Percentiles rank a stretch among this genome's conserved stretches.
Evolutionary conservation across 2,797 vertebrate species (phyloP).

Genomic region (Diceros bicornis): DNA sequence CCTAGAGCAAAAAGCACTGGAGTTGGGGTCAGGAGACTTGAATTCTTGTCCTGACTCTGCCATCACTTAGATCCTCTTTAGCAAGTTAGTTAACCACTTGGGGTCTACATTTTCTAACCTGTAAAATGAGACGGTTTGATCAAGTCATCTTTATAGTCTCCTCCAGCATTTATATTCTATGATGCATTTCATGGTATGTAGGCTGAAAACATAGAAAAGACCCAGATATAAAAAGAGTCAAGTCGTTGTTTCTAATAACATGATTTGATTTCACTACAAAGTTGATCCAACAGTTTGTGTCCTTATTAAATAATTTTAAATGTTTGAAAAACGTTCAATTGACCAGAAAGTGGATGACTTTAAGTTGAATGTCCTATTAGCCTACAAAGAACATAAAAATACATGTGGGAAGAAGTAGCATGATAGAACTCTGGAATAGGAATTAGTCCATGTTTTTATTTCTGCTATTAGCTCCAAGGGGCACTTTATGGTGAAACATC

Average conservation of each 20-base stretch:
- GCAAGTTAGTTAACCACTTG: not conserved
- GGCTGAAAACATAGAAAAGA: not conserved
- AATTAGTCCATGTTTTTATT: not conserved
- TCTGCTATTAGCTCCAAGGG: not conserved
- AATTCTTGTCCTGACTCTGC: not conserved
- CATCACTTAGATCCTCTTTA: not conserved
- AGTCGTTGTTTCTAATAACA: slow-evolving; percentile 31
- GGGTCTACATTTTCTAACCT: not conserved
- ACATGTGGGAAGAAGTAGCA: not conserved
- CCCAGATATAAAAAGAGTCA: not conserved
- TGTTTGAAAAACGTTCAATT: slow-evolving; percentile 44
- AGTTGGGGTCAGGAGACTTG: not conserved
- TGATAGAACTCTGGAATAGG: not conserved
- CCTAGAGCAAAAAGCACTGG: not conserved
- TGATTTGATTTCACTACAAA: slow-evolving; percentile 13
- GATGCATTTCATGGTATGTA: not conserved
- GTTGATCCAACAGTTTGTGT: not conserved
- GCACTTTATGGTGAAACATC: not conserved
- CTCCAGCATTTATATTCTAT: not conserved
- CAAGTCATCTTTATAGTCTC: not conserved
- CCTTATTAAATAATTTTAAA: slow-evolving; percentile 21
- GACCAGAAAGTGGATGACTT: not conserved
- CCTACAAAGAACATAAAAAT: slow-evolving; percentile 26
- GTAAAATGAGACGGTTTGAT: not conserved
- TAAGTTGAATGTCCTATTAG: not conserved